Percentiles rank a stretch among this genome's conserved stretches.
Evolutionary conservation across 2,888 invertebrate species (phyloP).

Genomic region (Folsomia manolachei): DNA sequence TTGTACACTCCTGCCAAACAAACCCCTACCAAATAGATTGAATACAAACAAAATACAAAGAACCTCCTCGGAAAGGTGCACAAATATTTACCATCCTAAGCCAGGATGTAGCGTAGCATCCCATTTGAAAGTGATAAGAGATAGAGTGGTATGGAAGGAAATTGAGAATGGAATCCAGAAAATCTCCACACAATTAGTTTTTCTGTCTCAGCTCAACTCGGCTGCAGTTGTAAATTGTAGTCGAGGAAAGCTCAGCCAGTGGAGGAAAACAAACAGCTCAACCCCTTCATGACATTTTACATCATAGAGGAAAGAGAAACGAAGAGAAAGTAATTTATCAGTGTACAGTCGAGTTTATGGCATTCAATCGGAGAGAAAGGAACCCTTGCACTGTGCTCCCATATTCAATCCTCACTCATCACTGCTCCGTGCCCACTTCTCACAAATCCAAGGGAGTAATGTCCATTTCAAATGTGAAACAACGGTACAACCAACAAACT

Average conservation of each 20-base stretch:
- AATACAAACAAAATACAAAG: background rate
- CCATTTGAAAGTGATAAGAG: background rate
- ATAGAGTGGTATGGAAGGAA: background rate
- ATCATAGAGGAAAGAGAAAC: constrained; percentile 25
- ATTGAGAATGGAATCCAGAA: constrained; percentile 17
- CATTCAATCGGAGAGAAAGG: background rate
- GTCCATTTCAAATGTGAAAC: background rate
- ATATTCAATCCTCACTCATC: background rate
- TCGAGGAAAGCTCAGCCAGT: background rate
- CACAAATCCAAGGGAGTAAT: background rate
- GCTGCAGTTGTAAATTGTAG: background rate
- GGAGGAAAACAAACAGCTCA: constrained; percentile 22
- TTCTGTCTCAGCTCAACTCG: background rate
- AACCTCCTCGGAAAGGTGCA: background rate
- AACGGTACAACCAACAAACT: too few species aligned
- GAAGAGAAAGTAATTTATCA: constrained; percentile 24
- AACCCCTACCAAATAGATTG: background rate
- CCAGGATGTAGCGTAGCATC: too few species aligned
- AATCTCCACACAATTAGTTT: constrained; percentile 21
- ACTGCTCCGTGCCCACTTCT: background rate
- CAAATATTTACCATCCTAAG: constrained; percentile 17
- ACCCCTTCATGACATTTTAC: constrained; percentile 20
- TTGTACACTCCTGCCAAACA: background rate
- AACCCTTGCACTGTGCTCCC: background rate
- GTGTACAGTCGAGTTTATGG: background rate